These are phyloP conservation scores for Parnassius glacialis DNA, from an alignment of 2,888 invertebrate species.

Conservation along the genomic window DNA sequence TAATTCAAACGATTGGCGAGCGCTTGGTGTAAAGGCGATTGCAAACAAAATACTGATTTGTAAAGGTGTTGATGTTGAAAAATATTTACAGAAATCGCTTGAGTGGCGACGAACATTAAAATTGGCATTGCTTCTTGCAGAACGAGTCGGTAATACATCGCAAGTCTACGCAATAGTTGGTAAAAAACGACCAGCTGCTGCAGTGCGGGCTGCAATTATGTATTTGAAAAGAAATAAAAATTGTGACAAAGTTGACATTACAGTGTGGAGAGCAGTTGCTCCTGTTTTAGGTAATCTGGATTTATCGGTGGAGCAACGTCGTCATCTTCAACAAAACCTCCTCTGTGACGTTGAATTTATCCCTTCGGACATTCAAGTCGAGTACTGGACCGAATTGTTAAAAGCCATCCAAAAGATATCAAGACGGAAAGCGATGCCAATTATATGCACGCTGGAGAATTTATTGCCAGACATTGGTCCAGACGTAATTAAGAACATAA, in stretches of 20 bases:
- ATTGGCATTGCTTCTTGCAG: constrained; percentile 44
- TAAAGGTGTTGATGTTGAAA: constrained; percentile 35
- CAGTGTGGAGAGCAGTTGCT: constrained; percentile 50
- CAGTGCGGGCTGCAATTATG: constrained; percentile 42
- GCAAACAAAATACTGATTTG: constrained; percentile 45
- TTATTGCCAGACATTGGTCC: constrained; percentile 38
- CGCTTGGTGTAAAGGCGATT: constrained; percentile 49
- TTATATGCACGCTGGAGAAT: constrained; percentile 42
- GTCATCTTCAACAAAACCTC: constrained; percentile 20
- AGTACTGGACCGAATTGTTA: constrained; percentile 46
- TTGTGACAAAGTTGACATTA: constrained; percentile 33
- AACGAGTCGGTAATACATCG: constrained; percentile 34
- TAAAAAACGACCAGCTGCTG: constrained; percentile 40
- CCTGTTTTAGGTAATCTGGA: constrained; percentile 39
- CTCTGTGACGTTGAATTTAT: constrained; percentile 32
- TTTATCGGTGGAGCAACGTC: constrained; percentile 28
- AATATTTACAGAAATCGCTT: constrained; percentile 37
- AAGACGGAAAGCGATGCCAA: constrained; percentile 28
- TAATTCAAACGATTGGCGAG: constrained; percentile 41
- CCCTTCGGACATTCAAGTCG: constrained; percentile 41
- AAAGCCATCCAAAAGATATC: constrained; percentile 34
- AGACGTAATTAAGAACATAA: constrained; percentile 35
- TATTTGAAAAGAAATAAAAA: constrained; percentile 28
- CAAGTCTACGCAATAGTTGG: constrained; percentile 38
- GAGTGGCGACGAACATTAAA: constrained; percentile 43